These are phyloP conservation scores for Plectropomus leopardus DNA, from an alignment of 2,113 vertebrate species.

Conservation along the genomic window DNA sequence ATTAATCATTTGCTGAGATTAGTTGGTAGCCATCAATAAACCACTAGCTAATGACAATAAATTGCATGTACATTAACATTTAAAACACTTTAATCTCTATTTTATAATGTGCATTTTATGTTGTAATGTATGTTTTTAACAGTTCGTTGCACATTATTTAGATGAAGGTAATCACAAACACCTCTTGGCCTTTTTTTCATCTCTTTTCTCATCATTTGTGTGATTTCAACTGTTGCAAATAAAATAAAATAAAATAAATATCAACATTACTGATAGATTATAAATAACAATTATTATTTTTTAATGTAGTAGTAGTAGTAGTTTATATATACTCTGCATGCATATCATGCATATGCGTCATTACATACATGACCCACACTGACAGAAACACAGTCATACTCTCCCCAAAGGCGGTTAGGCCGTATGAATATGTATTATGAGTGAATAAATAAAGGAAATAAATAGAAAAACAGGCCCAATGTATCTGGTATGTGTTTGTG, in stretches of 20 bases:
- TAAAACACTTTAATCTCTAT: too few species aligned
- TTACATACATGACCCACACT: slow-evolving; percentile 20
- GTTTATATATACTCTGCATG: not conserved
- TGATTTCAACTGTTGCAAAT: not conserved
- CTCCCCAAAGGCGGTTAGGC: slow-evolving; percentile 16
- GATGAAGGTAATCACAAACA: not conserved
- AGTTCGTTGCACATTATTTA: not conserved
- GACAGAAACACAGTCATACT: slow-evolving; percentile 18
- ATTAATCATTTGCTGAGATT: not conserved
- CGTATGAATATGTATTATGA: slow-evolving; percentile 55
- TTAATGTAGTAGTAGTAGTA: not conserved
- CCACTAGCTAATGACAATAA: not conserved
- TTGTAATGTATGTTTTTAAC: not conserved
- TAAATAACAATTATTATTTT: not conserved
- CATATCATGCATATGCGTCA: not conserved
- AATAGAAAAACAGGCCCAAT: slow-evolving; percentile 40
- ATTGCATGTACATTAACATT: too few species aligned
- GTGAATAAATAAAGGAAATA: slow-evolving; percentile 37
- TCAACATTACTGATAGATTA: not conserved
- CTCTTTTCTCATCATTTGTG: not conserved
- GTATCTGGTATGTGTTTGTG: slow-evolving; percentile 5
- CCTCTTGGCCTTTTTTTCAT: not conserved
- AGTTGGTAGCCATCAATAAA: too few species aligned
- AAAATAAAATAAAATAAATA: not conserved
- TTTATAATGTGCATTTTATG: not conserved